phyloP scores from a whole-genome alignment of 2,113 vertebrate species.

The Corydoras maculifer region DNA sequence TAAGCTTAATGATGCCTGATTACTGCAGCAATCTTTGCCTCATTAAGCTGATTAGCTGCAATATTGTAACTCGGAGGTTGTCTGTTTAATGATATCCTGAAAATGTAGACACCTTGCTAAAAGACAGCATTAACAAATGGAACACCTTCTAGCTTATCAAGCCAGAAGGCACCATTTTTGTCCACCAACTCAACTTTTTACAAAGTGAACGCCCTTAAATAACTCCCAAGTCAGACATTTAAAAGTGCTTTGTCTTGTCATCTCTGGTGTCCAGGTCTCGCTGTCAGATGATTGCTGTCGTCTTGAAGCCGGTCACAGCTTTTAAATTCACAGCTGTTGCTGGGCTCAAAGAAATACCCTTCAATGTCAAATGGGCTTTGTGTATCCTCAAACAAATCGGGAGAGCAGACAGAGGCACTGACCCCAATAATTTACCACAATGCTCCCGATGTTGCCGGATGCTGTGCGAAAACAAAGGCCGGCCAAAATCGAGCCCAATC shows the following conservation, averaged over 20 bases:
- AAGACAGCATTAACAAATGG: conserved; percentile 28
- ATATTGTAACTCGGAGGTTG: conserved; percentile 61
- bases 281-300: conserved; percentile 47
- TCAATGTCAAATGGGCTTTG: conserved; percentile 65
- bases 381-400: conserved; percentile 71
- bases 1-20: conserved; percentile 77
- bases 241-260: conserved; percentile 7
- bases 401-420: conserved; percentile 65
- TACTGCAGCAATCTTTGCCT: conserved; percentile 75
- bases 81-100: conserved; percentile 60
- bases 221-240: neutral
- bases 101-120: conserved; percentile 42
- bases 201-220: too few species aligned
- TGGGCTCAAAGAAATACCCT: conserved; percentile 63
- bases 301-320: conserved; percentile 46
- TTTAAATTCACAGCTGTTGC: conserved; percentile 63
- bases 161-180: neutral
- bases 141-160: conserved; percentile 38
- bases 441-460: conserved; percentile 63
- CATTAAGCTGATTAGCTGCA: conserved; percentile 76
- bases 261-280: conserved; percentile 33
- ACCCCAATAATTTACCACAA: conserved; percentile 74
- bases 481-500: conserved; percentile 55
- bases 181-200: too few species aligned
- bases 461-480: conserved; percentile 61